Base-by-base conservation (phyloP, 1,140 invertebrate species). In the Aphidius ervi region DNA sequence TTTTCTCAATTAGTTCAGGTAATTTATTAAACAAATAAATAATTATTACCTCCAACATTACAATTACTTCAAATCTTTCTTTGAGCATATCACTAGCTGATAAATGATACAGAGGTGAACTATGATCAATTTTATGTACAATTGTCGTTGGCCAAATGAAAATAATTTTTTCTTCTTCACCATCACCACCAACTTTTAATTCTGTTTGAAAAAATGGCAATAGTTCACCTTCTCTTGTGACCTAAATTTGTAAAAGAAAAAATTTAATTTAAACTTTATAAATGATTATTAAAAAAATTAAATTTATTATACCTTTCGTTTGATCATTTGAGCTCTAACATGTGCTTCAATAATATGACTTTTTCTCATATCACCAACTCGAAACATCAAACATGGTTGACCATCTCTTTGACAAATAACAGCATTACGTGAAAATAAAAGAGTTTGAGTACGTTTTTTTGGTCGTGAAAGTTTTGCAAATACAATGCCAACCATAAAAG, bases 341-440 rank as follows among this genome's bases (percentile, higher is more conserved):
- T 88, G 90, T 0, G 94, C 94, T 39, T 94, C 94, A 47, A 99
- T 97, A 54, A 99, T 94, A 76, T 98, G 96, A 23, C 94, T 97
- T 77, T 98, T 98, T 56, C 97, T 83, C 92, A 99, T 97, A 77
- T 99, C 97, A 3, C 97, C 97, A 2, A 99, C 94, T 8, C 97
- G 84, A 78, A 99, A 98, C 88, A 98, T 92, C n/a, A 99, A 81
- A 69, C 93, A 94, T 5, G 98, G 79, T 58, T 92, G 85, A 2
- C 94, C 94, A 72, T 96, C 91, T 54, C 95, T 82, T 73, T 92
- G 87, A 70, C 94, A 97, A 46, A 99, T 90, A 0, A 97, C 93
- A 0, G 94, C 94, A 70, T 95, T 88, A 69, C 91, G 90, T 48
- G 95, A 97, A 81, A 99, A 99, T 64, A 99, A 84, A 4, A 99